Evolutionary conservation across 1,140 invertebrate species (phyloP), one percentile per base, ranked within the genome.

Genomic region (Dufourea novaeangliae): DNA sequence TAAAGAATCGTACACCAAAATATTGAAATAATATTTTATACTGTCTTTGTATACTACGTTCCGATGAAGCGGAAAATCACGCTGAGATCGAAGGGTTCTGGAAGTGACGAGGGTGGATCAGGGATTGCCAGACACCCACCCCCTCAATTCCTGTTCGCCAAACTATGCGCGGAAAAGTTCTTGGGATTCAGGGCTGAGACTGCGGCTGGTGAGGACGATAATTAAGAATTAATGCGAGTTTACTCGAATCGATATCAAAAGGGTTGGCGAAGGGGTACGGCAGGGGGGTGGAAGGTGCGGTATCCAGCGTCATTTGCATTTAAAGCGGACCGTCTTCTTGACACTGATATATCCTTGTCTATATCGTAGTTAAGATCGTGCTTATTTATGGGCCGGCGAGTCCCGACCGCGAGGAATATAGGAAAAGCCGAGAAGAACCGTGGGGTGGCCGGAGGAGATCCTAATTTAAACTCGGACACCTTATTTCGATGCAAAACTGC

Each of bases 331-430:
- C 84, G 67, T 78, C 56, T 69, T 34, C 39, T 71, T 77, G 87
- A 89, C 86, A 80, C 83, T 88, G 84, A 90, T 90, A 88, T 85
- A 91, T 91, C 80, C 86, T 74, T 87, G 80, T 90, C 86, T 88
- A 82, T 90, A 88, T 89, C 84, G 78, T 57, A 70, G 59, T 80
- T 83, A 80, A 84, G 62, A 89, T 90, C 89, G 64, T 79, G 71
- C 83, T 87, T 90, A 90, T 90, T 90, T 90, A 90, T 89, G 63
- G 87, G 70, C 70, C 61, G 57, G 69, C 56, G 37, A 64, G 12
- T 22, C 52, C 34, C 62, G 29, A 61, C 63, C 34, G 14, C 41
- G 50, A 64, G 34, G n/a, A 70, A 80, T 69, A 70, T 84, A 75
- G 80, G 81, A 76, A 39, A 34, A 39, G 22, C n/a, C 12, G 59